Evolutionary conservation across 2,113 vertebrate species (phyloP), one percentile per base, ranked within the genome.

Genomic region (Malurus cyaneus): DNA sequence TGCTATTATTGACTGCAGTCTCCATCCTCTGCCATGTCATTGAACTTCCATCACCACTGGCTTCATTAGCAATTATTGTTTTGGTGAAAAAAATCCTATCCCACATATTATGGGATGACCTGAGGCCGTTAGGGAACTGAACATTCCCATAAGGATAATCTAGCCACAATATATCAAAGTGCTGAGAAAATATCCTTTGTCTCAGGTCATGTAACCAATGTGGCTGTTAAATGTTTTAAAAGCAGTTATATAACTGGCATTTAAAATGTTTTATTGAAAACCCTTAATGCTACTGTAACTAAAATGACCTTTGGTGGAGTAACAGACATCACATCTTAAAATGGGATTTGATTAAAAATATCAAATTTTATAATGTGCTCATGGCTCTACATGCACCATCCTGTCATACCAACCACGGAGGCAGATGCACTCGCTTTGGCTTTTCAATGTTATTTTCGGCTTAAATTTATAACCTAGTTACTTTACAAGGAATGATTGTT

Each of bases 191-290:
- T 96, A 94, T 97, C 84, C 92, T 96, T 96, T 97, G 95, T 97
- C 96, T 96, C 89, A 96, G 95, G 92, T 97, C 96, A 86, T 88
- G 94, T 57, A 96, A 94, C 93, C 95, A 54, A 60, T 56, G 95
- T 91, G 95, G 90, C 94, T 93, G 93, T 94, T 97, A 94, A 97
- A 96, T 97, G 92, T 96, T 96, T 97, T 97, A 96, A 97, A 97
- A 97, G 96, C 95, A 88, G 97, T 96, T 97, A 97, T 93, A 97
- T 95, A 96, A 96, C 95, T 91, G 93, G 89, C 90, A 96, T 97
- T 97, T 97, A 96, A 97, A 93, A 96, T 96, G 94, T 96, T 97
- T 97, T 97, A 96, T 96, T 97, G 96, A 97, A 97, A 96, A 96
- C 94, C 69, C 91, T 89, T 95, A 97, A 93, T 95, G 94, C 83